phyloP scores from a whole-genome alignment of 1,140 invertebrate genomes.

The Trissolcus basalis region DNA sequence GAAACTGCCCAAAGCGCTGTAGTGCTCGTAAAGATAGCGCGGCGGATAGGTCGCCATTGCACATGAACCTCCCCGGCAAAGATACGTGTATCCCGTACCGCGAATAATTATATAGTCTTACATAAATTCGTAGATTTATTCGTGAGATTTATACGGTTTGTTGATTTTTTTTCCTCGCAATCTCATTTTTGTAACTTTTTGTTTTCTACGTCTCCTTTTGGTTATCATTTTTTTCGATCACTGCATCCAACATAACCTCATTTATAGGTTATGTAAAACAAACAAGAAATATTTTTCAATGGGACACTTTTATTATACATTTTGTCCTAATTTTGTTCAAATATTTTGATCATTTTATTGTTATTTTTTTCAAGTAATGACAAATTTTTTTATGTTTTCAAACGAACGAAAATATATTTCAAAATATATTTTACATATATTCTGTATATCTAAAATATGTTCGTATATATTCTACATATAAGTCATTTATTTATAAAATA shows the following conservation, averaged over 20 bases:
- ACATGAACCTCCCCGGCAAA: constrained; percentile 64
- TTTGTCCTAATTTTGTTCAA: no score
- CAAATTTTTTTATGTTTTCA: no score
- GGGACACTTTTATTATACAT: no score
- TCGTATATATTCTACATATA: no score
- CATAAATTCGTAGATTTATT: constrained; percentile 64
- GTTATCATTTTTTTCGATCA: constrained; percentile 7
- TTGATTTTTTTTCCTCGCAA: constrained; percentile 26
- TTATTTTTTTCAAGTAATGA: no score
- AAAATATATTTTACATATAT: no score
- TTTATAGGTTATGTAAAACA: not conserved
- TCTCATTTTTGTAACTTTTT: constrained; percentile 32
- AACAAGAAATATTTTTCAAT: no score
- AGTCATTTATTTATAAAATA: no score
- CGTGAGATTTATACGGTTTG: constrained; percentile 59
- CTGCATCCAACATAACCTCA: not conserved
- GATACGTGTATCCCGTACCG: constrained; percentile 63
- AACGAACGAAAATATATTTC: no score
- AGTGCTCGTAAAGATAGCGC: constrained; percentile 69
- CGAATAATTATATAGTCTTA: constrained; percentile 69
- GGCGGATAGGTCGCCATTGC: constrained; percentile 62
- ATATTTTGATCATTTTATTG: no score
- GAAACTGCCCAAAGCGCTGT: constrained; percentile 68
- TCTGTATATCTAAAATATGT: no score
- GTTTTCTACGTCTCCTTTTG: constrained; percentile 38